phyloP scores from a whole-genome alignment of 2,888 invertebrate species.

The Cremastobaeus sp. region DNA sequence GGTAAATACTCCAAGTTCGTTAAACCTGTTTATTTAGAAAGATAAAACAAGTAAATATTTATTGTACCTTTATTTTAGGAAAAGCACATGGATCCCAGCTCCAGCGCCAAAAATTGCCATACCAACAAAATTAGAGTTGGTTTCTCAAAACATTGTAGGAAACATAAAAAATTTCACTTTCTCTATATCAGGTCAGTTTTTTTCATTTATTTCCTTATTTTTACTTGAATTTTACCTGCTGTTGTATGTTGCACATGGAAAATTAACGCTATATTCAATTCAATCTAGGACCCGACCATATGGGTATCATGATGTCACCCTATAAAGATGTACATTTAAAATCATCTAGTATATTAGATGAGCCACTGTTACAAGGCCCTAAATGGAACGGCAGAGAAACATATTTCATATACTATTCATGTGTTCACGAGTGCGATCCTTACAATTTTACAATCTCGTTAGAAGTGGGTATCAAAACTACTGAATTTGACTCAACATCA shows the following conservation, averaged over 20 bases:
- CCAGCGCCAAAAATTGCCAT: slow-evolving; percentile 79
- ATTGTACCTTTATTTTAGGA: slow-evolving; percentile 74
- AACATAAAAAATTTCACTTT: slow-evolving; percentile 79
- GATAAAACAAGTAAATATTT: no score
- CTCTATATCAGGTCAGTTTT: slow-evolving; percentile 78
- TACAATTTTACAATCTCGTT: slow-evolving; percentile 82
- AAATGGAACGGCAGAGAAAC: slow-evolving; percentile 81
- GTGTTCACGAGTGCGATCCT: slow-evolving; percentile 81
- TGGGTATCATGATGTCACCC: slow-evolving; percentile 83
- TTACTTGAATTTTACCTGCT: slow-evolving; percentile 13
- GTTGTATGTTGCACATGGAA: no score
- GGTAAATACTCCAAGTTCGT: slow-evolving; percentile 78
- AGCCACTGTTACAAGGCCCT: slow-evolving; percentile 80
- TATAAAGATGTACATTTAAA: slow-evolving; percentile 80
- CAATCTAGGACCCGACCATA: slow-evolving; percentile 83
- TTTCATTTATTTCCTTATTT: slow-evolving; percentile 1
- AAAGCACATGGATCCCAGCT: slow-evolving; percentile 82
- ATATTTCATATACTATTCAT: slow-evolving; percentile 85
- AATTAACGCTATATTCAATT: not conserved
- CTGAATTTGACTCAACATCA: not conserved
- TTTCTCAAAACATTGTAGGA: slow-evolving; percentile 75
- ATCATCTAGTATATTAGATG: slow-evolving; percentile 81
- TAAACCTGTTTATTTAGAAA: no score
- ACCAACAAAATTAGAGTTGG: slow-evolving; percentile 79
- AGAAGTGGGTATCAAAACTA: slow-evolving; percentile 79